Evolutionary conservation across 2,797 vertebrate genomes (phyloP).

Genomic region (Euthynnus affinis): DNA sequence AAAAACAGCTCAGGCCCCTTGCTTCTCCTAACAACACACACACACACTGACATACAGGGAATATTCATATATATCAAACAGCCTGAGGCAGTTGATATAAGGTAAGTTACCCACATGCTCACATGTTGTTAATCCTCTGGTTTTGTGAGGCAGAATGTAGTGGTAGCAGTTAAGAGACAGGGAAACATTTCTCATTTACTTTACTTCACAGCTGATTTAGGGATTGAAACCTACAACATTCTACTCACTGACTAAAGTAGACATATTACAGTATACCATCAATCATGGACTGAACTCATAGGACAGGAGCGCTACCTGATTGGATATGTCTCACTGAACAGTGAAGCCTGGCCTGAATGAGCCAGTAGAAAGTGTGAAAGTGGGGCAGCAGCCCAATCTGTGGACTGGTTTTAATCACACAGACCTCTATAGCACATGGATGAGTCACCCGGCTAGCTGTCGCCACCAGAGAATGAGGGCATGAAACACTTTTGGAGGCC

Average conservation of each 20-base stretch:
- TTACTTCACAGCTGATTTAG: conserved; percentile 18
- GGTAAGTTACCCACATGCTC: not conserved
- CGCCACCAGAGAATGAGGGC: conserved; percentile 56
- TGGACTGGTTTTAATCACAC: conserved; percentile 66
- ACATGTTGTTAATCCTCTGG: conserved; percentile 17
- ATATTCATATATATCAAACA: conserved; percentile 1
- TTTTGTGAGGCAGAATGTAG: conserved; percentile 8
- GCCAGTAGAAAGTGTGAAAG: conserved; percentile 75
- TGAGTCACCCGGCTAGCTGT: conserved; percentile 65
- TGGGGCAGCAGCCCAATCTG: conserved; percentile 56
- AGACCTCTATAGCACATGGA: conserved; percentile 41
- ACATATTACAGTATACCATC: not conserved
- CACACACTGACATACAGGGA: not conserved
- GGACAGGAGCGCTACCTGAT: conserved; percentile 5
- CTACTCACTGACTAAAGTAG: not conserved
- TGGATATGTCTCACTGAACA: conserved; percentile 30
- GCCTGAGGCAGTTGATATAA: conserved; percentile 12
- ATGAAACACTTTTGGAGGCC: conserved; percentile 28
- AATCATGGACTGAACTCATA: not conserved
- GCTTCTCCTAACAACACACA: not conserved
- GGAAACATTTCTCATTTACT: conserved; percentile 8
- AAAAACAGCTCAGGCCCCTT: not conserved
- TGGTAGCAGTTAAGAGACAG: conserved; percentile 1
- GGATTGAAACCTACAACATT: conserved; percentile 17
- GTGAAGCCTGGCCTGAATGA: conserved; percentile 34